phyloP scores from a whole-genome alignment of 2,797 vertebrate species.

The Neosalanx taihuensis region DNA sequence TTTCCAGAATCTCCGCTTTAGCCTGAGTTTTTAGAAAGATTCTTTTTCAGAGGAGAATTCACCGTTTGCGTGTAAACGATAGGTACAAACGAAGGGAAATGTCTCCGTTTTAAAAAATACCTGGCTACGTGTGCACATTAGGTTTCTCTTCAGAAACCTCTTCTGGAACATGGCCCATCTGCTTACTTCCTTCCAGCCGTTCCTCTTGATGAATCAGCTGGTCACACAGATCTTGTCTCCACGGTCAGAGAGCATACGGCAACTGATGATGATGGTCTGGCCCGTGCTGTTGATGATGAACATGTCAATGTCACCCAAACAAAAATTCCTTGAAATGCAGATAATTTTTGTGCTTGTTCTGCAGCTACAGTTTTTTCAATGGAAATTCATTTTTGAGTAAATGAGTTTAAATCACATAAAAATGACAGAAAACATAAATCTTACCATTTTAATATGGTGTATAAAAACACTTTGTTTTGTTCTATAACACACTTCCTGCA shows the following conservation, averaged over 20 bases:
- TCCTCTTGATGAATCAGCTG: constrained; percentile 25
- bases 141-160: constrained; percentile 18
- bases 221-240: constrained; percentile 21
- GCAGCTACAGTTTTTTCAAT: too few relatives aligned
- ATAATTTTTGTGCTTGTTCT: too few relatives aligned
- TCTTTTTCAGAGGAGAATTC: too few relatives aligned
- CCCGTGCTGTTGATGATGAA: background rate
- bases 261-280: constrained; percentile 31
- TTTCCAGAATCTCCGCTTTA: too few relatives aligned
- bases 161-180: constrained; percentile 16
- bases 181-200: constrained; percentile 2
- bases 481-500: background rate
- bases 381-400: background rate
- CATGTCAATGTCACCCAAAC: too few relatives aligned
- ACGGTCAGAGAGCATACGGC: constrained; percentile 16
- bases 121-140: too few relatives aligned
- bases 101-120: too few relatives aligned
- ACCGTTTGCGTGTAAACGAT: too few relatives aligned
- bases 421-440: background rate
- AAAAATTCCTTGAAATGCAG: too few relatives aligned
- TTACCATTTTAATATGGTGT: background rate
- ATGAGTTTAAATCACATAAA: background rate
- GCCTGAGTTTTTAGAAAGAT: too few relatives aligned
- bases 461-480: background rate
- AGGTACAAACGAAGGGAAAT: too few relatives aligned